phyloP scores from a whole-genome alignment of 1,140 invertebrate species.

The Lithobius niger region DNA sequence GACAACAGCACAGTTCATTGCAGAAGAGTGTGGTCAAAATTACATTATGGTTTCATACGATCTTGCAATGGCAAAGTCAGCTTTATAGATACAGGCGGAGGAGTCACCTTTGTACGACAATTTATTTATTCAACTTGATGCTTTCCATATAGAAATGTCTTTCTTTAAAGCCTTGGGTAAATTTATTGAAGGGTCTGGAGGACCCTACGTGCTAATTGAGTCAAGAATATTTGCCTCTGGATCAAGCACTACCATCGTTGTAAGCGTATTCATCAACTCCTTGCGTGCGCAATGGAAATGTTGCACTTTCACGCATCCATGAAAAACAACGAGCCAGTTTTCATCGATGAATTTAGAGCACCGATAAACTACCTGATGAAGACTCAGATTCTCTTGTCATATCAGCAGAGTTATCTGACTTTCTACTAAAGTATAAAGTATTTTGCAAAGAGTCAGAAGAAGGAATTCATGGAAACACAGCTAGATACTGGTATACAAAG shows the following conservation, averaged over 20 bases:
- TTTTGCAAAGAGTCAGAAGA: too few species aligned
- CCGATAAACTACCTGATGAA: too few species aligned
- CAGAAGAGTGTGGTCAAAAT: constrained; percentile 22
- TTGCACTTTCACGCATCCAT: constrained; percentile 34
- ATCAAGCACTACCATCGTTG: constrained; percentile 38
- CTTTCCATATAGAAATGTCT: constrained; percentile 36
- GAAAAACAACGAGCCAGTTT: too few species aligned
- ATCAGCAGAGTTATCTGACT: too few species aligned
- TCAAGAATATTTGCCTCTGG: constrained; percentile 30
- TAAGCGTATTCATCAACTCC: constrained; percentile 33
- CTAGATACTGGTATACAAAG: too few species aligned
- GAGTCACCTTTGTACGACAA: constrained; percentile 28
- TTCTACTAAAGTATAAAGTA: too few species aligned
- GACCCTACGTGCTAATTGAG: constrained; percentile 31
- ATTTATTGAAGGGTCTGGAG: constrained; percentile 31
- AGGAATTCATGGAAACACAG: too few species aligned
- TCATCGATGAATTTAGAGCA: too few species aligned
- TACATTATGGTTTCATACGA: constrained; percentile 29
- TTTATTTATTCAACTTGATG: constrained; percentile 35
- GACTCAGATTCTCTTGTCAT: too few species aligned
- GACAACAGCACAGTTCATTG: constrained; percentile 22
- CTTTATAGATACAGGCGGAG: constrained; percentile 27
- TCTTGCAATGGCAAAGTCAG: constrained; percentile 32
- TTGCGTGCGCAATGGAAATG: constrained; percentile 30
- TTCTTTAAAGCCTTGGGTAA: constrained; percentile 37